phyloP scores from a whole-genome alignment of 1,140 invertebrate genomes.

The Drosophila baimaii region DNA sequence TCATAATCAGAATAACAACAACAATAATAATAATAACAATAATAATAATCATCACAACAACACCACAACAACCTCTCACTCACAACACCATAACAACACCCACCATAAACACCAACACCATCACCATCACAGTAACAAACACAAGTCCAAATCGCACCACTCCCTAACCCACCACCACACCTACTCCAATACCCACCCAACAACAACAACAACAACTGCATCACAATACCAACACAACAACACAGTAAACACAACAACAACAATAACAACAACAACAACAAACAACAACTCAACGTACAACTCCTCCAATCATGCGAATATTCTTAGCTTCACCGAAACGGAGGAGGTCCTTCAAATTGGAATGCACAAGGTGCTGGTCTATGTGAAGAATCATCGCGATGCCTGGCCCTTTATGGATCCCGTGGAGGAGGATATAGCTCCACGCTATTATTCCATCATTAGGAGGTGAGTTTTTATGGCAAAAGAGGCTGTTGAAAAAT shows the following conservation, averaged over 20 bases:
- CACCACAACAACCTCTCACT: conserved; percentile 23
- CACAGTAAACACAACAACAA: conserved; percentile 49
- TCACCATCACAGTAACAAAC: conserved; percentile 65
- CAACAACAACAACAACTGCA: conserved; percentile 42
- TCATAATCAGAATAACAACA: conserved; percentile 46
- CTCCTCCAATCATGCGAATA: conserved; percentile 83
- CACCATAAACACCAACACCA: conserved; percentile 43
- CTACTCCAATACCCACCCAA: conserved; percentile 29
- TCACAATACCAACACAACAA: conserved; percentile 23
- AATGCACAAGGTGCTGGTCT: conserved; percentile 94
- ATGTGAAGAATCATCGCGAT: conserved; percentile 93
- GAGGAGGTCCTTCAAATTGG: conserved; percentile 93
- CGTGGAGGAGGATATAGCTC: conserved; percentile 95
- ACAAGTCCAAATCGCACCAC: conserved; percentile 63
- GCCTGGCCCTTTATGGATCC: conserved; percentile 96
- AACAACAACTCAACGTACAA: conserved; percentile 77
- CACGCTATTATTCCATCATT: conserved; percentile 92
- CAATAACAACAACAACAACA: conserved; percentile 29
- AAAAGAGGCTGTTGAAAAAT: too few species aligned
- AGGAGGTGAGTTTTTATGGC: conserved; percentile 85
- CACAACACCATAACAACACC: conserved; percentile 31
- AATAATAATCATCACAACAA: conserved; percentile 46
- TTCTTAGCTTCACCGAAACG: conserved; percentile 89
- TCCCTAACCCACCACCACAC: conserved; percentile 51
- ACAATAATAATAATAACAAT: conserved; percentile 24